Base-by-base conservation (phyloP, 2,797 vertebrate species). In the Leptatherina wallacei region DNA sequence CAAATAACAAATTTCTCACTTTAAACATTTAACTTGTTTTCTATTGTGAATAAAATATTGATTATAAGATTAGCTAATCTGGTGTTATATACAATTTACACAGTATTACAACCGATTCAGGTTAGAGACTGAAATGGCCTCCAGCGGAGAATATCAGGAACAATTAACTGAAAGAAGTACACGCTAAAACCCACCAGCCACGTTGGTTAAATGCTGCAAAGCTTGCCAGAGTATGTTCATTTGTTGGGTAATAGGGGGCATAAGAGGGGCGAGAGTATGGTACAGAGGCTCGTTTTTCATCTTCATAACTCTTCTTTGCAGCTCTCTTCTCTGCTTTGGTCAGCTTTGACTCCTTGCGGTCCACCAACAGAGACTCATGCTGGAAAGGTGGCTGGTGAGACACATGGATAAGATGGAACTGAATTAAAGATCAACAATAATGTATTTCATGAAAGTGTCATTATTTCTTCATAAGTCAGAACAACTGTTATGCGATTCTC, bases 291-390 rank as follows among this genome's bases (percentile, higher is more conserved):
- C 98, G 95, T 71, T 99, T 99, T 90, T 99, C 98, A 71, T 99
- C 98, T 91, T 99, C 98, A 0, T 99, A 99, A 91, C 98, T 96
- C 75, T 98, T 99, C 91, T 99, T 99, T 59, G 98, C 98, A 6
- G 98, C 98, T 90, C 97, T 96, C 92, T 99, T 99, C 94, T 99
- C 98, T 44, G 98, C 98, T 94, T 97, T 97, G 85, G 98, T 99
- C 82, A 99, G 92, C 91, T 98, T 99, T n/a, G 97, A 96, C 80
- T 99, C 98, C 90, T 98, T 98, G 55, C 97, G 95, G 91, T 99
- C 98, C 89, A 98, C 95, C 73, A 99, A 94, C 88, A 99, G 91
- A 65, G 98, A 99, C 90, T 99, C 98, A 0, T 99, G 98, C 83
- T 98, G 96, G 86, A 99, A 99, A 89, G 98, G 98, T 92, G 94